phyloP scores from a whole-genome alignment of 2,888 invertebrate species.

The Ennomos quercinarius region DNA sequence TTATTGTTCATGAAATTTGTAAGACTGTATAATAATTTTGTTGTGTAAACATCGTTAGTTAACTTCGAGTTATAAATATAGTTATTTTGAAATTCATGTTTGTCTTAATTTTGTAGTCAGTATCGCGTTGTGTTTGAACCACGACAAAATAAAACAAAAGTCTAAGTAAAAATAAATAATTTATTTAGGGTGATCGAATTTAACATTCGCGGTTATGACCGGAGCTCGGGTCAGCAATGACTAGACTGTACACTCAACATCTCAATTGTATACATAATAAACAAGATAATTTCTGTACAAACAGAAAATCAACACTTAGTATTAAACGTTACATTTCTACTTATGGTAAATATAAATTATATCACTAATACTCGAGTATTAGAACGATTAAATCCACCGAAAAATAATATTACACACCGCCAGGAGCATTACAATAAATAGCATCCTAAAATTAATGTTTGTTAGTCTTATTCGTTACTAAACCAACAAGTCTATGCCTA shows the following conservation, averaged over 20 bases:
- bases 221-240: conserved; percentile 80
- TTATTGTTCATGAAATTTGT: conserved; percentile 83
- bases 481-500: conserved; percentile 62
- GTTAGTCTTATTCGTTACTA: conserved; percentile 80
- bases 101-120: conserved; percentile 17
- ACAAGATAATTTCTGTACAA: conserved; percentile 78
- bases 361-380: conserved; percentile 85
- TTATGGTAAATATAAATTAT: conserved; percentile 81
- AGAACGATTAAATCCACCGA: conserved; percentile 81
- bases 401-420: conserved; percentile 80
- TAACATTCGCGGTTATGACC: conserved; percentile 71
- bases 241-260: conserved; percentile 85
- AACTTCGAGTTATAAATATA: conserved; percentile 82
- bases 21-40: conserved; percentile 84
- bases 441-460: conserved; percentile 73
- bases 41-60: conserved; percentile 81
- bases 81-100: conserved; percentile 53
- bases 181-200: conserved; percentile 78
- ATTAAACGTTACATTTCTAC: conserved; percentile 79
- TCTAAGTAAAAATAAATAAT: conserved; percentile 82
- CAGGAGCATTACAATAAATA: conserved; percentile 70
- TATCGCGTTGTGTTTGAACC: no score
- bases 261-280: conserved; percentile 79
- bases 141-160: conserved; percentile 54
- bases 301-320: conserved; percentile 83